Conservation (phyloP, 2,797 vertebrate genomes). For the Crocidura indochinensis region DNA sequence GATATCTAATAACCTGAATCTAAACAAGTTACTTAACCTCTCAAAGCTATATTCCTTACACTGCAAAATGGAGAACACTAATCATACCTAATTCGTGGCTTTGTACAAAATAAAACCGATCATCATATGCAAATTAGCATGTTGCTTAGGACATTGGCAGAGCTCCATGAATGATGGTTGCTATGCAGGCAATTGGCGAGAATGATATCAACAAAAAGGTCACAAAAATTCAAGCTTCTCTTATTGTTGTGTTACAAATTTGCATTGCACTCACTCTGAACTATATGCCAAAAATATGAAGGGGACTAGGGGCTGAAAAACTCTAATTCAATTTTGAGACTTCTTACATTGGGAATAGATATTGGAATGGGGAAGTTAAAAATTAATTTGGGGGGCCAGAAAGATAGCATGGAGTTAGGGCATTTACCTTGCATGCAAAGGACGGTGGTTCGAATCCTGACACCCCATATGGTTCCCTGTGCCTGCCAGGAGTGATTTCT, state of each 20-base stretch:
- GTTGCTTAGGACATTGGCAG: neutral
- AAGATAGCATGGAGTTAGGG: no score
- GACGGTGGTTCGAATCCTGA: no score
- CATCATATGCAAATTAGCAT: neutral
- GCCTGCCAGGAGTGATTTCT: no score
- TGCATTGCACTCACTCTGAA: neutral
- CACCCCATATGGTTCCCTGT: no score
- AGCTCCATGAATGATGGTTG: neutral
- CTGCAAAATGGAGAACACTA: constrained; percentile 3
- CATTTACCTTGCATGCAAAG: no score
- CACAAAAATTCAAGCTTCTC: neutral
- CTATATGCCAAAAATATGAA: neutral
- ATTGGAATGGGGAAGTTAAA: neutral
- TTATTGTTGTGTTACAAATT: neutral
- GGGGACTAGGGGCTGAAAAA: neutral
- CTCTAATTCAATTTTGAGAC: neutral
- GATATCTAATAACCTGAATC: neutral
- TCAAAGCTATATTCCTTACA: neutral
- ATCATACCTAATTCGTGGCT: neutral
- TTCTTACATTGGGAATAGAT: constrained; percentile 18
- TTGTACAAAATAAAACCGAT: neutral
- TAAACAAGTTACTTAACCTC: constrained; percentile 25
- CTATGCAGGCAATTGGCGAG: neutral
- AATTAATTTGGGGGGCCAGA: neutral
- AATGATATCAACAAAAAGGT: neutral